Conservation (phyloP, 1,140 invertebrate genomes). For the Hylyphantes graminicola region DNA sequence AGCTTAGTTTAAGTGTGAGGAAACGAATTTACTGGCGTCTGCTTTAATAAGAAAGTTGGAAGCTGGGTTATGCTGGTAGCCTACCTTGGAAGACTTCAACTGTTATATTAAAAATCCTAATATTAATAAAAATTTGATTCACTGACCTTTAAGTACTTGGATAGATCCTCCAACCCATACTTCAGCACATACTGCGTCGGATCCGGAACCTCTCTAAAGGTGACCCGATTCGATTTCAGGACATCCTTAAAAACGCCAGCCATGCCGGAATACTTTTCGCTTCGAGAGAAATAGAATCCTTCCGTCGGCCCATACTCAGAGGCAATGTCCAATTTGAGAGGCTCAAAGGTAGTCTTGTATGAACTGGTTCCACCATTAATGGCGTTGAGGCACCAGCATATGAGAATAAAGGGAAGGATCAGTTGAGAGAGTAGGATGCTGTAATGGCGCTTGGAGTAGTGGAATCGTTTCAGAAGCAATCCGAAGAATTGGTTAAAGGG, state of each 20-base stretch:
- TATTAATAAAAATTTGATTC: too few relatives aligned
- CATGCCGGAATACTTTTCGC: background rate
- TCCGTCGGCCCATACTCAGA: constrained; percentile 54
- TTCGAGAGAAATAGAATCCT: constrained; percentile 36
- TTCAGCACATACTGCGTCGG: constrained; percentile 39
- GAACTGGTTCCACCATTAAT: background rate
- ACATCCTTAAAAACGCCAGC: constrained; percentile 7
- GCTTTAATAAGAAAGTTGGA: too few relatives aligned
- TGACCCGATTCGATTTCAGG: background rate
- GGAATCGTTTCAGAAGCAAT: constrained; percentile 62
- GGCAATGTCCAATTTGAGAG: constrained; percentile 47
- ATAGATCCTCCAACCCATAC: constrained; percentile 22
- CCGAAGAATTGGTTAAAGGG: constrained; percentile 45
- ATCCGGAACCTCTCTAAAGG: background rate
- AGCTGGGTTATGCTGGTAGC: too few relatives aligned
- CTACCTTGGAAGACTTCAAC: too few relatives aligned
- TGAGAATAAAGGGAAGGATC: constrained; percentile 56
- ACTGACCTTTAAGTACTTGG: constrained; percentile 20
- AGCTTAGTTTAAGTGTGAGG: too few relatives aligned
- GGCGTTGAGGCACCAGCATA: constrained; percentile 31
- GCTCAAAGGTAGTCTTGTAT: background rate
- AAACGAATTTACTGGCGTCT: too few relatives aligned
- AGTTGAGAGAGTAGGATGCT: constrained; percentile 58
- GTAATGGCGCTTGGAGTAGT: constrained; percentile 62
- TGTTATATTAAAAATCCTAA: too few relatives aligned